phyloP scores from a whole-genome alignment of 2,113 vertebrate genomes.

The Grammomys surdaster region DNA sequence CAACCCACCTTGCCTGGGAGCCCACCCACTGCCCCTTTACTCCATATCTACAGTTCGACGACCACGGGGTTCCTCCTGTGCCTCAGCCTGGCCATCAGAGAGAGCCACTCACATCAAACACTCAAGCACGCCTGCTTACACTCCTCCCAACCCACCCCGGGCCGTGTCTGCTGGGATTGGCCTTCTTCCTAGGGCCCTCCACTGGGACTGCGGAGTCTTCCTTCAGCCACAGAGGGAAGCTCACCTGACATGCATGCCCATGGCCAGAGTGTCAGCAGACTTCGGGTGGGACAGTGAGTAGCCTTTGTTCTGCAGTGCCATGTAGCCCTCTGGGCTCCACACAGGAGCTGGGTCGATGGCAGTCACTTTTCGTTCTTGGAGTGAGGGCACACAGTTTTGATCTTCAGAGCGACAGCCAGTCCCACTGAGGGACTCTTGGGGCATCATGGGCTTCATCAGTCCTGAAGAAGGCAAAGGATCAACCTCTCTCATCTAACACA shows the following conservation, averaged over 20 bases:
- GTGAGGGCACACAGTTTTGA: slow-evolving; percentile 88
- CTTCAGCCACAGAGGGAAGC: slow-evolving; percentile 34
- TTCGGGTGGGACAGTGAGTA: slow-evolving; percentile 94
- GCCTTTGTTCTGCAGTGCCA: slow-evolving; percentile 90
- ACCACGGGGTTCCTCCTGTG: neutral
- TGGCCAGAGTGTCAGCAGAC: slow-evolving; percentile 87
- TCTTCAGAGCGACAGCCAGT: slow-evolving; percentile 93
- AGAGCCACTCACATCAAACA: neutral
- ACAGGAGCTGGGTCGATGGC: slow-evolving; percentile 90
- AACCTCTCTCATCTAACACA: neutral
- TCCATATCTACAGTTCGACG: neutral
- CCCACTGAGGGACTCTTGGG: slow-evolving; percentile 92
- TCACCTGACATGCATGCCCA: slow-evolving; percentile 91
- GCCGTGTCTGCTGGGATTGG: neutral
- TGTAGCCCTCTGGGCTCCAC: slow-evolving; percentile 95
- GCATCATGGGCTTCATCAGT: slow-evolving; percentile 95
- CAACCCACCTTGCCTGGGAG: neutral
- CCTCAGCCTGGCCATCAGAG: neutral
- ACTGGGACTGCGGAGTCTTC: neutral
- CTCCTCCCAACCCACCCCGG: neutral
- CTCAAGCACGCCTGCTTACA: neutral
- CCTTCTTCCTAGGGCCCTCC: neutral
- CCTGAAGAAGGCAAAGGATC: slow-evolving; percentile 84
- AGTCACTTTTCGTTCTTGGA: slow-evolving; percentile 91
- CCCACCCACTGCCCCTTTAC: neutral